Percentiles rank a stretch among this genome's conserved stretches.
These are phyloP conservation scores for Heliconius hortense DNA, from an alignment of 2,888 invertebrate species.

Conservation along the genomic window DNA sequence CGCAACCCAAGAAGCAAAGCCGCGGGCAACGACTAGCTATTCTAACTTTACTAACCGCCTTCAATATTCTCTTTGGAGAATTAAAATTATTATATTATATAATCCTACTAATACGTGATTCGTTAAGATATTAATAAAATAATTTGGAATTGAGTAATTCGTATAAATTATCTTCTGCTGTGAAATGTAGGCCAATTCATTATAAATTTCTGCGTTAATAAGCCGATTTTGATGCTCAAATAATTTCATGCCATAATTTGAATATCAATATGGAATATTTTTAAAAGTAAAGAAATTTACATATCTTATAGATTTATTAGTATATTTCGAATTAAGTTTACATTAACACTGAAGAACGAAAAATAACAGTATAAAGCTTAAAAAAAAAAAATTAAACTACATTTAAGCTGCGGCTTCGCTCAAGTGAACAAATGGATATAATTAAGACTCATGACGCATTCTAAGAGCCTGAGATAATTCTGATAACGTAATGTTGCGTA, in stretches of 20 bases:
- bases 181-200: constrained; percentile 30
- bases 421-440: too few relatives aligned
- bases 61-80: constrained; percentile 1
- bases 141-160: background rate
- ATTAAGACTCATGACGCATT: too few relatives aligned
- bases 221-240: constrained; percentile 29
- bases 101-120: constrained; percentile 1
- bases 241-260: constrained; percentile 25
- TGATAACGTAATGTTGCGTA: too few relatives aligned
- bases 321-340: background rate
- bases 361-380: too few relatives aligned
- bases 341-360: too few relatives aligned
- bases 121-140: constrained; percentile 1
- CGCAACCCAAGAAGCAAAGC: background rate
- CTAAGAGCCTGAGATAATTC: too few relatives aligned
- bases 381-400: too few relatives aligned
- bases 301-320: background rate
- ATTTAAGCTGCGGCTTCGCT: too few relatives aligned
- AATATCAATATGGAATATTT: constrained; percentile 15
- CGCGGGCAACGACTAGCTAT: background rate
- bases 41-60: background rate
- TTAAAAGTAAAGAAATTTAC: constrained; percentile 11
- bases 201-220: constrained; percentile 29
- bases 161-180: constrained; percentile 25
- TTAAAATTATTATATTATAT: background rate